These are phyloP conservation scores for Drosophila parabipectinata DNA, from an alignment of 1,140 invertebrate genomes.

Conservation along the genomic window DNA sequence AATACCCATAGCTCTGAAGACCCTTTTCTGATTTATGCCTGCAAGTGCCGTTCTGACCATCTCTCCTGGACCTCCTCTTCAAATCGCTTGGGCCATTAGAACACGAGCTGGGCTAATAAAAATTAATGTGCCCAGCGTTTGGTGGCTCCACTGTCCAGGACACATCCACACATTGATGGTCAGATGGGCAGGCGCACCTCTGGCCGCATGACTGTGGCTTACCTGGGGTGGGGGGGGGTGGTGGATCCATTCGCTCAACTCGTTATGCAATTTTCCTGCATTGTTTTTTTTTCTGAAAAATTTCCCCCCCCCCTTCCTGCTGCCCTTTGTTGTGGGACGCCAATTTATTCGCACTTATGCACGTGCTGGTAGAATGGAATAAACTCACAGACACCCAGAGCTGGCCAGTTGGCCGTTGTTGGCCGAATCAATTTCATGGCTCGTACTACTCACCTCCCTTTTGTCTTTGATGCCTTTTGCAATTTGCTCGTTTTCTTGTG, in stretches of 20 bases:
- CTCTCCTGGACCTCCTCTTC: not conserved
- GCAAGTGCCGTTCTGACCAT: constrained; percentile 6
- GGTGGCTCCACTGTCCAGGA: constrained; percentile 5
- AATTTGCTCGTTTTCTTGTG: constrained; percentile 48
- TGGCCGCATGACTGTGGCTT: constrained; percentile 52
- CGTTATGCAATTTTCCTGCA: constrained; percentile 74
- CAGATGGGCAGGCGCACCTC: not conserved
- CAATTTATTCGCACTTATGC: constrained; percentile 79
- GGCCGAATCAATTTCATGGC: constrained; percentile 76
- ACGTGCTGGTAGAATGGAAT: constrained; percentile 42
- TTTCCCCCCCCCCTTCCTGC: not conserved
- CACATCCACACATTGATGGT: constrained; percentile 20
- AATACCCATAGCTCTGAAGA: not conserved
- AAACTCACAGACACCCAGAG: constrained; percentile 22
- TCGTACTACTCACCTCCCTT: constrained; percentile 5
- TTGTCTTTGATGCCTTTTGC: constrained; percentile 33
- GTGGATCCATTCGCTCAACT: constrained; percentile 42
- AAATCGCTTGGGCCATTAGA: constrained; percentile 58
- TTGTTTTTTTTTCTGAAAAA: constrained; percentile 48
- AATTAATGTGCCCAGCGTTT: constrained; percentile 56
- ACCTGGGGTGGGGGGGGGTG: constrained; percentile 18
- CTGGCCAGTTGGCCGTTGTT: constrained; percentile 53
- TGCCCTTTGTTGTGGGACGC: constrained; percentile 43
- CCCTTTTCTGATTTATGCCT: constrained; percentile 33
- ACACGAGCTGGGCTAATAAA: constrained; percentile 58